Percentiles rank a stretch among this genome's conserved stretches.
Evolutionary conservation across 2,888 invertebrate species (phyloP).

Genomic region (Brachypterus glaber): DNA sequence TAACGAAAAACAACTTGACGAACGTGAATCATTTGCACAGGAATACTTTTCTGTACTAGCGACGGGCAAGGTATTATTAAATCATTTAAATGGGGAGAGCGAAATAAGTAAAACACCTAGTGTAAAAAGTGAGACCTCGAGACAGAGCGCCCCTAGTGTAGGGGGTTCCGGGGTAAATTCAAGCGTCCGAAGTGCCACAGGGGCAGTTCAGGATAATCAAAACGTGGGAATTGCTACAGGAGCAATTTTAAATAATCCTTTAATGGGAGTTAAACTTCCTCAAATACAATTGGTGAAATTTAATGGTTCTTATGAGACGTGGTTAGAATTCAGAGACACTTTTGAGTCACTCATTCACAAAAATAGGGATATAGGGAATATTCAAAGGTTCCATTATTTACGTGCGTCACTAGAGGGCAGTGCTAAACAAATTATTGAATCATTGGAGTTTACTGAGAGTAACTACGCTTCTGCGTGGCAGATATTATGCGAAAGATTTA

Average conservation of each 20-base stretch:
- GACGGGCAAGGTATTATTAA: background rate
- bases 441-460: conserved; percentile 1
- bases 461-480: background rate
- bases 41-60: background rate
- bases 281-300: background rate
- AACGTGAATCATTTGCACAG: background rate
- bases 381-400: conserved; percentile 2
- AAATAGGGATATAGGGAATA: background rate
- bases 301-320: conserved; percentile 1
- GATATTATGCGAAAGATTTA: background rate
- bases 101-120: too few species aligned
- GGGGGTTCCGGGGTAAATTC: background rate
- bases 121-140: background rate
- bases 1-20: background rate
- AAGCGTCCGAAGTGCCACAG: too few species aligned
- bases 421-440: conserved; percentile 1
- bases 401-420: conserved; percentile 1
- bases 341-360: conserved; percentile 2
- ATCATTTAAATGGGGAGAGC: background rate
- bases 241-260: background rate
- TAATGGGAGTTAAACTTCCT: background rate
- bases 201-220: background rate
- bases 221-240: background rate
- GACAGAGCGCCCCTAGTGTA: background rate
- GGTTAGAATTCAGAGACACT: conserved; percentile 2